Base-by-base conservation (phyloP, 2,797 vertebrate genomes). In the Pangasius larnaudii region DNA sequence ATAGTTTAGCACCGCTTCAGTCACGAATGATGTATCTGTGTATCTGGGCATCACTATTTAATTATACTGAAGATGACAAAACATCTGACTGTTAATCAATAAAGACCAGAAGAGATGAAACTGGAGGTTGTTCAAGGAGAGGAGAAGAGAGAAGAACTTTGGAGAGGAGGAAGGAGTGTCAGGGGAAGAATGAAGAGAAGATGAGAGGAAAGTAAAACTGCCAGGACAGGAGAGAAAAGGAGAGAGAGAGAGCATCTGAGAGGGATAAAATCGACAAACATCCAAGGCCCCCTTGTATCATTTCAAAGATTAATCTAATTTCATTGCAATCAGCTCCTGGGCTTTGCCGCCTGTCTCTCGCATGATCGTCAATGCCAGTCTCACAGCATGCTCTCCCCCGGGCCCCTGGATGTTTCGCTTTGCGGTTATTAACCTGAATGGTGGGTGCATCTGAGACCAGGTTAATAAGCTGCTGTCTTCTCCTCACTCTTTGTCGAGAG, bases 381-480 rank as follows among this genome's bases (percentile, higher is more conserved):
- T 85, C 90, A 82, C 72, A 16, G 83, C 88, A 30, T 79, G 84
- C 63, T 88, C 89, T 89, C 88, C 89, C 87, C 59, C 65, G 58
- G 77, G 90, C 78, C 87, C 78, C 74, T 46, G 89, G 85, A 85
- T 86, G 91, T 88, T 91, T 89, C 86, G 85, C 89, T 92, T 91
- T 90, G 87, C 84, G 82, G 91, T 91, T 92, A 91, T 91, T 92
- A 91, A 91, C 91, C 91, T 90, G 91, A 89, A 87, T 89, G 83
- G 85, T 90, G 88, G 89, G 89, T 49, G 89, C 89, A 88, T 91
- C 89, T 90, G 90, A 91, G 89, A 88, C 91, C 88, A 86, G 91
- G 91, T 90, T 92, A 93, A 92, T 91, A 93, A 91, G 90, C 91
- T 90, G 88, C 91, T 91, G 90, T 91, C 90, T 89, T 86, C 89